Percentiles rank a stretch among this genome's conserved stretches.
Conservation (phyloP, 2,113 vertebrate species). For the Urocolius indicus region DNA sequence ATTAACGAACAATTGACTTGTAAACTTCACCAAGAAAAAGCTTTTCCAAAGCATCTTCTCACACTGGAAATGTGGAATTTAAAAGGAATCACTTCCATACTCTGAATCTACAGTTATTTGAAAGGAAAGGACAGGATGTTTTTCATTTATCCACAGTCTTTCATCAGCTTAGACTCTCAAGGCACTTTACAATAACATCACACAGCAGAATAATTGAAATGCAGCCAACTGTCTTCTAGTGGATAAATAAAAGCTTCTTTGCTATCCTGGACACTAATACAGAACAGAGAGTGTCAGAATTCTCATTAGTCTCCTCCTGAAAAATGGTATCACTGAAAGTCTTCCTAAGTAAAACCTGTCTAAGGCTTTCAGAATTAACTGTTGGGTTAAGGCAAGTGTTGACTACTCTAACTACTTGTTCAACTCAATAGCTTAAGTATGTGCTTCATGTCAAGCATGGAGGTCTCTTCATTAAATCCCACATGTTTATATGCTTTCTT, state of each 20-base stretch:
- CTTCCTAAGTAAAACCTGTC: neutral
- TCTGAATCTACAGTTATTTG: conserved; percentile 9
- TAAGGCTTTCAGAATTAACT: neutral
- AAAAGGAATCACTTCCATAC: neutral
- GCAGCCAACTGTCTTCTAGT: conserved; percentile 44
- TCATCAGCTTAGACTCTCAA: conserved; percentile 49
- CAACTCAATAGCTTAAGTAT: neutral
- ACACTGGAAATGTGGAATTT: neutral
- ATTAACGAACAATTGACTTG: neutral
- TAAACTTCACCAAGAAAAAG: neutral
- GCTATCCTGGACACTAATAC: neutral
- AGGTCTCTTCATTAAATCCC: neutral
- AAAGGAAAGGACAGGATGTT: conserved; percentile 55
- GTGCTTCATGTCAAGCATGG: neutral
- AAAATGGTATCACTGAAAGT: neutral
- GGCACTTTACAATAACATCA: conserved; percentile 42
- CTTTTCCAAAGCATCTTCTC: neutral
- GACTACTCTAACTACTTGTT: neutral
- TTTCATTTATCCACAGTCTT: conserved; percentile 53
- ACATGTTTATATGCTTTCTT: neutral
- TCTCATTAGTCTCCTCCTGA: neutral
- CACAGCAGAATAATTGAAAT: conserved; percentile 59
- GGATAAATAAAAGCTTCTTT: conserved; percentile 34
- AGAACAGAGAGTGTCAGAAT: conserved; percentile 8
- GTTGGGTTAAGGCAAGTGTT: neutral